Base-by-base conservation (phyloP, 2,888 invertebrate genomes). In the Chorisops tibialis region DNA sequence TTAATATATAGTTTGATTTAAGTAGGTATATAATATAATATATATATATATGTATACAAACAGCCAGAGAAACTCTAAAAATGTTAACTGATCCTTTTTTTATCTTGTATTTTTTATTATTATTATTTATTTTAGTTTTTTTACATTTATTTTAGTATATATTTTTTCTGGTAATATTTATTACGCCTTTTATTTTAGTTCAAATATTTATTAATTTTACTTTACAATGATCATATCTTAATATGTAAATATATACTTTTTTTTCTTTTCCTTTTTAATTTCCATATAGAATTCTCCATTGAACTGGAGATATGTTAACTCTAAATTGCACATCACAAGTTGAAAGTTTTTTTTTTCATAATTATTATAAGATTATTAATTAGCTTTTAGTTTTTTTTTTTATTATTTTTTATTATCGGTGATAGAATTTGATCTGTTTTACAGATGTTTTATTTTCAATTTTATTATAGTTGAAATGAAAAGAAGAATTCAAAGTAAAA, bases 321-420 rank as follows among this genome's bases (percentile, higher is more conserved):
- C 75, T 77, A 74, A 75, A 77, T 77, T 77, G 74, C 77, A 76
- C 77, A 77, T 77, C 77, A 77, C 77, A 77, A 74, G 74, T 77
- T 72, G 69, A 72, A 72, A 72, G 70, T 68, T 68, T 68, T 37
- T 49, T 56, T 60, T 61, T 43, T 61, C 39, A 19, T 22, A 48
- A 50, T 49, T 56, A 48, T 63, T 52, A 43, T 45, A 12, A n/a
- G 24, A n/a, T 52, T 35, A n/a, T n/a, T 38, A 45, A 50, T 52
- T 59, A 41, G 48, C 41, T 62, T 24, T 35, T 41, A n/a, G 54
- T 54, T 49, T 48, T 11, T 50, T 59, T 58, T 35, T 3, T 58
- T 43, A 9, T 59, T 37, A 12, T 19, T n/a, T n/a, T 12, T 54
- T 16, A 11, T 41, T 30, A 18, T 41, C 3, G 41, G 18, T 5